Percentiles rank a stretch among this genome's conserved stretches.
Conservation (phyloP, 2,888 invertebrate genomes). For the Nasonia oneida region DNA sequence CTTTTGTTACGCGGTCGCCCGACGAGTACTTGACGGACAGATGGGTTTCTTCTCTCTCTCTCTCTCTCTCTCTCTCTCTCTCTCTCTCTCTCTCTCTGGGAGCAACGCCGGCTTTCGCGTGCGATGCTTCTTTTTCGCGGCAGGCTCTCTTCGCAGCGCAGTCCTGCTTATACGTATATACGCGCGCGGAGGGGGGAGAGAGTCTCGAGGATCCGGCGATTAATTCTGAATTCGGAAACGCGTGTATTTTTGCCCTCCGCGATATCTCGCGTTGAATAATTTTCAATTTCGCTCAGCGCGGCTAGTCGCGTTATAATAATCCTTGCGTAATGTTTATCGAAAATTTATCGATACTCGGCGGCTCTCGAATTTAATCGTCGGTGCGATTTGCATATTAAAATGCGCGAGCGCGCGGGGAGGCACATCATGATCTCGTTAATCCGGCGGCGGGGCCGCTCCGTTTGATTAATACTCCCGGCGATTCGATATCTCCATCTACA, state of each 20-base stretch:
- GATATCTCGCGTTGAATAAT: not conserved
- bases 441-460: not conserved
- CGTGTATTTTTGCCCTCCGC: not conserved
- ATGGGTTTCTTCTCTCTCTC: constrained; percentile 32
- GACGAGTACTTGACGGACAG: constrained; percentile 60
- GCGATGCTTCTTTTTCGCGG: not conserved
- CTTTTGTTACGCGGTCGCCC: constrained; percentile 57
- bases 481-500: not conserved
- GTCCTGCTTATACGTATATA: not conserved
- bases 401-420: not conserved
- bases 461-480: not conserved
- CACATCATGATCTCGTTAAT: constrained; percentile 1
- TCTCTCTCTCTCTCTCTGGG: not conserved
- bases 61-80: constrained; percentile 4
- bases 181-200: not conserved
- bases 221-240: not conserved
- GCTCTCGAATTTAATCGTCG: not conserved
- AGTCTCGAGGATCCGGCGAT: not conserved
- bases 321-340: not conserved
- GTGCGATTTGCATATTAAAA: not conserved
- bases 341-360: not conserved
- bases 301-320: too few species aligned
- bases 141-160: not conserved
- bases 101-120: not conserved
- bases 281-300: too few species aligned